Conservation (phyloP, 1,140 invertebrate species). For the Dendrolimus kikuchii region DNA sequence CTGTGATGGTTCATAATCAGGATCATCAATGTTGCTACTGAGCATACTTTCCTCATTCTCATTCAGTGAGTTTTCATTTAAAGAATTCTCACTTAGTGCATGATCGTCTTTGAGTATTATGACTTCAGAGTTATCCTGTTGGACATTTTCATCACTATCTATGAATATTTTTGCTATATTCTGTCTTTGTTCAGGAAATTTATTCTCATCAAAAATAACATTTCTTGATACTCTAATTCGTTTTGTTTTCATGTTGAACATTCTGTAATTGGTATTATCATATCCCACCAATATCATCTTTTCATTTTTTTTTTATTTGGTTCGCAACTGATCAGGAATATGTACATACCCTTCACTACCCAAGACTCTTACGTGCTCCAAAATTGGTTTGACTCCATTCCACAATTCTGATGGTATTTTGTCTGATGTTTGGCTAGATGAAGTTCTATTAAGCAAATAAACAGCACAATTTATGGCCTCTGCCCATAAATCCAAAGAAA, state of each 20-base stretch:
- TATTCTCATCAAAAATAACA: constrained; percentile 14
- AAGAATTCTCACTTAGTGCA: background rate
- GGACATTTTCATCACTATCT: background rate
- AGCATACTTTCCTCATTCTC: too few relatives aligned
- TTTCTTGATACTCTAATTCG: constrained; percentile 17
- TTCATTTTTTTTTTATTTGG: constrained; percentile 14
- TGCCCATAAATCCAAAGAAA: constrained; percentile 22
- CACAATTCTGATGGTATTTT: constrained; percentile 19
- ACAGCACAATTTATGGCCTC: constrained; percentile 29
- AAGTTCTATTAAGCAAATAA: constrained; percentile 37
- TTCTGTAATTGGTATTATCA: constrained; percentile 22
- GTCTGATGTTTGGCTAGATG: constrained; percentile 17
- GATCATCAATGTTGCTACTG: background rate
- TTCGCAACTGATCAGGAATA: constrained; percentile 16
- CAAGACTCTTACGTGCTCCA: constrained; percentile 23
- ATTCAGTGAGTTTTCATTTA: too few relatives aligned
- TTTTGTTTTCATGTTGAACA: constrained; percentile 18
- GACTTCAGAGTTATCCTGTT: background rate
- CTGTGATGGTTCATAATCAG: background rate
- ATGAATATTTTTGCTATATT: constrained; percentile 3
- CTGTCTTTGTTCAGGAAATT: constrained; percentile 10
- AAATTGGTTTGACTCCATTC: constrained; percentile 16
- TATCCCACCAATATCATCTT: constrained; percentile 12
- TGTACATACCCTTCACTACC: constrained; percentile 26
- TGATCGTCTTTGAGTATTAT: background rate